A percentile compares a stretch with the other conserved stretches of the same genome.
Evolutionary conservation across 2,888 invertebrate species (phyloP).

Genomic region (Ophion ellenae): DNA sequence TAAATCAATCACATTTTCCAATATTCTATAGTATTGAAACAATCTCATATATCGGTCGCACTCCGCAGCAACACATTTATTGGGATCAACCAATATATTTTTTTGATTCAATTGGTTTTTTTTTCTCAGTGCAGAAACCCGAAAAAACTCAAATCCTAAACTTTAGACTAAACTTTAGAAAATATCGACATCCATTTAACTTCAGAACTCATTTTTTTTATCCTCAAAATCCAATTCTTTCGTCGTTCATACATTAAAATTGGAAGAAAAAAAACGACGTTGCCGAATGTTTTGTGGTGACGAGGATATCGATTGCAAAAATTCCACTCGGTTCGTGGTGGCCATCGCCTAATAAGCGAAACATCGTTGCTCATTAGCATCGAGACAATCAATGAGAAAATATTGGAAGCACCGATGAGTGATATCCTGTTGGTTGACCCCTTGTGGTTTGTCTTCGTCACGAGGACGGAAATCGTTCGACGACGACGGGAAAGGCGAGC

Average conservation of each 20-base stretch:
- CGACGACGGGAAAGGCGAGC: conserved; percentile 75
- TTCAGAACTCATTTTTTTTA: too few species aligned
- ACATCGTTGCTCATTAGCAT: conserved; percentile 77
- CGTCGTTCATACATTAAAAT: neutral
- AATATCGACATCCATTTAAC: too few species aligned
- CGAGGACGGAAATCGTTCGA: conserved; percentile 79
- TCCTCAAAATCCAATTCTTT: neutral
- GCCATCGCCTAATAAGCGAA: conserved; percentile 35
- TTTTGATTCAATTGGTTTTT: too few species aligned
- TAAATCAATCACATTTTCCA: too few species aligned
- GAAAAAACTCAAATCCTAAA: too few species aligned
- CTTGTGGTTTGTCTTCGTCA: conserved; percentile 54
- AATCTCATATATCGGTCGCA: too few species aligned
- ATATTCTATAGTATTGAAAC: too few species aligned
- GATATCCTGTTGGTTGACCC: conserved; percentile 82
- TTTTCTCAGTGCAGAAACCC: too few species aligned
- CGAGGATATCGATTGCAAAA: conserved; percentile 28
- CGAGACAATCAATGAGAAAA: conserved; percentile 82
- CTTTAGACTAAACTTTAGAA: too few species aligned
- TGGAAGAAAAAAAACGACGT: neutral
- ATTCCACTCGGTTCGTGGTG: conserved; percentile 32
- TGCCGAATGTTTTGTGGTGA: neutral
- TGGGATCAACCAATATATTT: too few species aligned
- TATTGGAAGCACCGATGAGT: conserved; percentile 76
- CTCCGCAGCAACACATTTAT: too few species aligned